phyloP scores from a whole-genome alignment of 1,140 invertebrate species.

The Triops cancriformis region DNA sequence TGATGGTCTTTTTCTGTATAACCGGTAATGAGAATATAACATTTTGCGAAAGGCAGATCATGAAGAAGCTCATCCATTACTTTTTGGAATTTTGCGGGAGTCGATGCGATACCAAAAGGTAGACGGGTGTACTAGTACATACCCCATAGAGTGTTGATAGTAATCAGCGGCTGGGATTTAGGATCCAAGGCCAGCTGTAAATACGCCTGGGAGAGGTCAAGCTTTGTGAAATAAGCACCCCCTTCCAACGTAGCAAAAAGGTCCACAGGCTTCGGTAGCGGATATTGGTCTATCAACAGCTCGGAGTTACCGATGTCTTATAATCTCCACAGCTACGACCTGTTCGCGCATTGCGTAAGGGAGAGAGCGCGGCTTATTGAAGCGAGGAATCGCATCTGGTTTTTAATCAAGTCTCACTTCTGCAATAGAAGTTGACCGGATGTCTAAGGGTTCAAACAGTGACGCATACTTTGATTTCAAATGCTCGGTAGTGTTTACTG shows the following conservation, averaged over 20 bases:
- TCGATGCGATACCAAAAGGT: too few species aligned
- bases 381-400: not conserved
- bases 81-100: too few species aligned
- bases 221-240: too few species aligned
- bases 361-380: not conserved
- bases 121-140: too few species aligned
- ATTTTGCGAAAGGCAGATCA: too few species aligned
- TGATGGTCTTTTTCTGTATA: too few species aligned
- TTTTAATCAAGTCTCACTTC: not conserved
- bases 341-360: too few species aligned
- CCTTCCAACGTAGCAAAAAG: too few species aligned
- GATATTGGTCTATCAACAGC: not conserved
- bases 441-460: not conserved
- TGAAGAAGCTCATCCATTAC: too few species aligned
- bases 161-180: conserved; percentile 11
- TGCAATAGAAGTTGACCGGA: not conserved
- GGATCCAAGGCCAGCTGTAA: conserved; percentile 15
- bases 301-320: not conserved
- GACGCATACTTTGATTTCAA: not conserved
- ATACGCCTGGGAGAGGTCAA: too few species aligned
- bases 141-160: conserved; percentile 16
- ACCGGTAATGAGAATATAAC: too few species aligned
- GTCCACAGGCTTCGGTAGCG: too few species aligned
- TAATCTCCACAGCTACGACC: not conserved
- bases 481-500: not conserved